Conservation (phyloP, 2,797 vertebrate genomes). For the Salarias fasciatus region DNA sequence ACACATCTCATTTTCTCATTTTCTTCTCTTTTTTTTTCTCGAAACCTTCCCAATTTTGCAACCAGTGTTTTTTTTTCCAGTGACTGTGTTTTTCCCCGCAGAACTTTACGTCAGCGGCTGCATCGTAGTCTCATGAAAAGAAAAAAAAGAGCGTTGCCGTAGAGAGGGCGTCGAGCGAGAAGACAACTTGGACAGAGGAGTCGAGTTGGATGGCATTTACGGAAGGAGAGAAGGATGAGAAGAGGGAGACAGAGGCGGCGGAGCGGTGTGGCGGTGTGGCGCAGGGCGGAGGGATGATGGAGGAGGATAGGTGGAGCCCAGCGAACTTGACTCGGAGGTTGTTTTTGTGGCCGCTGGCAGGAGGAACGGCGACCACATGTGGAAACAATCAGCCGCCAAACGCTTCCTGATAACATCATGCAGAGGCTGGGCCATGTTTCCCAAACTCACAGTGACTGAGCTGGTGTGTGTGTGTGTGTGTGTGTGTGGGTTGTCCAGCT, state of each 20-base stretch:
- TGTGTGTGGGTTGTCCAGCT: conserved; percentile 34
- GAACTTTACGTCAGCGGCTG: conserved; percentile 29
- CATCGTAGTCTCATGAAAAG: conserved; percentile 10
- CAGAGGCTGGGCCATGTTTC: conserved; percentile 64
- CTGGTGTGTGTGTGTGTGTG: conserved; percentile 18
- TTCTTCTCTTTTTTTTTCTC: neutral
- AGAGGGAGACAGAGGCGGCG: neutral
- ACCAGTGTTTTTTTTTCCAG: neutral
- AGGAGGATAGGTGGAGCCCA: conserved; percentile 54
- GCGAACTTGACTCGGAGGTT: conserved; percentile 54
- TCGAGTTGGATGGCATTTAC: conserved; percentile 13
- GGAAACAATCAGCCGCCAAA: conserved; percentile 82
- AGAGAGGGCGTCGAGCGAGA: conserved; percentile 28
- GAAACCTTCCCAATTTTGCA: conserved; percentile 3
- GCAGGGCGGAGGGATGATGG: conserved; percentile 30
- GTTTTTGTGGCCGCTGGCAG: conserved; percentile 75
- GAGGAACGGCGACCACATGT: conserved; percentile 73
- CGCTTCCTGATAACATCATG: conserved; percentile 83
- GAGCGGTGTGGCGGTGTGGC: conserved; percentile 2
- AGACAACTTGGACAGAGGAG: conserved; percentile 37
- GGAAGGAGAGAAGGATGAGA: neutral
- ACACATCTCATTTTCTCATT: conserved; percentile 5
- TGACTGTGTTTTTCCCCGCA: neutral
- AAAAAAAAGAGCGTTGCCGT: conserved; percentile 4
- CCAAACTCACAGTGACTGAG: conserved; percentile 48